Conservation (phyloP, 1,140 invertebrate genomes). For the Leptopilina clavipes region DNA sequence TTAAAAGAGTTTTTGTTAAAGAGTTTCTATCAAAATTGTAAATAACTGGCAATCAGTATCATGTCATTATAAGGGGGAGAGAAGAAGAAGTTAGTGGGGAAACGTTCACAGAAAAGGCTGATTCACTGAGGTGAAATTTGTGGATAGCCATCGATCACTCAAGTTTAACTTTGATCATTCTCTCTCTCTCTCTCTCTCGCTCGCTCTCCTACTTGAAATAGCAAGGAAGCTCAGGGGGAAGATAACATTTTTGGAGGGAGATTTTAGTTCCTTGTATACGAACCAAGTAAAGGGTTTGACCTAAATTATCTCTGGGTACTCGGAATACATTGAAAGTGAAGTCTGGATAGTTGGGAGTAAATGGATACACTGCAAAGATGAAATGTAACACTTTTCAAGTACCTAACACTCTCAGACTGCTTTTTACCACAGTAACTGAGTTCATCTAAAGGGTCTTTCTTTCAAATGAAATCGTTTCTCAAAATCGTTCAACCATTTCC, state of each 20-base stretch:
- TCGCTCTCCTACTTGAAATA: slow-evolving; percentile 22
- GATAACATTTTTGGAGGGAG: slow-evolving; percentile 19
- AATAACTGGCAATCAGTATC: neutral
- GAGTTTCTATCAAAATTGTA: neutral
- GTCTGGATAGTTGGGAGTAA: slow-evolving; percentile 22
- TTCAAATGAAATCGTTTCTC: slow-evolving; percentile 11
- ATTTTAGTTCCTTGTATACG: slow-evolving; percentile 1
- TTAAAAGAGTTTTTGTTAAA: neutral
- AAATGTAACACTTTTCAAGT: slow-evolving; percentile 28
- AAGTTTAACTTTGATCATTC: slow-evolving; percentile 21
- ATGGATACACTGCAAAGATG: slow-evolving; percentile 26
- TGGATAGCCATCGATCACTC: slow-evolving; percentile 31
- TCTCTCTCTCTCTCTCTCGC: too few species aligned
- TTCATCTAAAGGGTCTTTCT: neutral
- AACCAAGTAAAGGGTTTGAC: slow-evolving; percentile 10
- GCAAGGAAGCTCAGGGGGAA: neutral
- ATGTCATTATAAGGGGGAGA: neutral
- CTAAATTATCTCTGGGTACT: slow-evolving; percentile 31
- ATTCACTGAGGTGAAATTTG: slow-evolving; percentile 16
- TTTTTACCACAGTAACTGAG: slow-evolving; percentile 1
- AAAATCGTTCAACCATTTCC: neutral
- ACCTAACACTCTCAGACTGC: slow-evolving; percentile 17
- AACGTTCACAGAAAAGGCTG: neutral
- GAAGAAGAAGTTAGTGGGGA: neutral
- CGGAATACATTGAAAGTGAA: slow-evolving; percentile 17